phyloP scores from a whole-genome alignment of 2,797 vertebrate genomes.

The Schizopygopsis pylzovi region DNA sequence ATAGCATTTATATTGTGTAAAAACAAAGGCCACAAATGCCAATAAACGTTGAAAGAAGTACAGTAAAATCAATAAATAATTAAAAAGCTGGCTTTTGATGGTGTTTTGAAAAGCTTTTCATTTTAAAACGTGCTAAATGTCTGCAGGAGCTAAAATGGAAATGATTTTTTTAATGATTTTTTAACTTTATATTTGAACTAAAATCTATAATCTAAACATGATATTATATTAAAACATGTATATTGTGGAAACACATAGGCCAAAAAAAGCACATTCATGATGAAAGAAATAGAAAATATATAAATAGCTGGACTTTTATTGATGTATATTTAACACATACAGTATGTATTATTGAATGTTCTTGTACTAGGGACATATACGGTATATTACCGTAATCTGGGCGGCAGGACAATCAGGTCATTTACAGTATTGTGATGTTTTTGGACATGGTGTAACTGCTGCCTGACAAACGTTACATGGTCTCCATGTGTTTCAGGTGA shows the following conservation, averaged over 20 bases:
- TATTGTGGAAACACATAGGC: neutral
- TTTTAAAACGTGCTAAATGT: neutral
- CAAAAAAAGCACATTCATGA: neutral
- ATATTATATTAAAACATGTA: neutral
- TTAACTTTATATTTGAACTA: neutral
- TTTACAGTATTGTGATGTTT: neutral
- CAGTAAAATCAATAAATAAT: neutral
- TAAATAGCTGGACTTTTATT: too few species aligned
- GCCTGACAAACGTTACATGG: neutral
- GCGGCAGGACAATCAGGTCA: neutral
- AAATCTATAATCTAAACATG: neutral
- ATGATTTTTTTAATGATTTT: neutral
- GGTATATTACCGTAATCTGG: neutral
- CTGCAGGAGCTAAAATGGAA: neutral
- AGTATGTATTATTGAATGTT: neutral
- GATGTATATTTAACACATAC: neutral
- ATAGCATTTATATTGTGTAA: neutral
- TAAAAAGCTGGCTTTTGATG: neutral
- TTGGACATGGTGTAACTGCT: neutral
- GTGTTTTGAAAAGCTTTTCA: neutral
- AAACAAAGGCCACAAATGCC: neutral
- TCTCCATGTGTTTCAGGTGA: conserved; percentile 80
- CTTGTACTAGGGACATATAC: neutral
- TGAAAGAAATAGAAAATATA: too few species aligned
- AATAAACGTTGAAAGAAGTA: neutral